Percentiles rank a stretch among this genome's conserved stretches.
Conservation (phyloP, 2,797 vertebrate genomes). For the Sebastes dallii region DNA sequence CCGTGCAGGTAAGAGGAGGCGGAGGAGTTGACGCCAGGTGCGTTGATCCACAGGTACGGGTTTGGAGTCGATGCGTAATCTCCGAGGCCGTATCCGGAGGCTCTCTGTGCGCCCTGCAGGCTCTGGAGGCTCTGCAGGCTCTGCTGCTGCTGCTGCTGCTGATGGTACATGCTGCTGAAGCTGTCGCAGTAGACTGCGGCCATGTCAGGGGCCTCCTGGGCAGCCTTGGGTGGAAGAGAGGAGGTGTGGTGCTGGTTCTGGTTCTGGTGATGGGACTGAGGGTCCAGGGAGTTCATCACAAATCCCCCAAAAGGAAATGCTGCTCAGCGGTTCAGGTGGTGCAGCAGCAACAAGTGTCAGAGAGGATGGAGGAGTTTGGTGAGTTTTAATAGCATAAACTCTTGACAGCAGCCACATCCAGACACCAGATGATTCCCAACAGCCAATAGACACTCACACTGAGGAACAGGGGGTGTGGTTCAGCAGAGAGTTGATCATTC, state of each 20-base stretch:
- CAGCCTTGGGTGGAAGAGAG: slow-evolving; percentile 83
- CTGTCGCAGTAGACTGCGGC: slow-evolving; percentile 91
- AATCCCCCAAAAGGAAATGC: slow-evolving; percentile 42
- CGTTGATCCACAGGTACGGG: slow-evolving; percentile 92
- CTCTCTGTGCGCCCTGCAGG: slow-evolving; percentile 81
- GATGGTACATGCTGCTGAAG: slow-evolving; percentile 86
- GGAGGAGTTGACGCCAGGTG: slow-evolving; percentile 83
- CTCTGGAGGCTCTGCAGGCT: slow-evolving; percentile 18
- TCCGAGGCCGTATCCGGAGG: slow-evolving; percentile 86
- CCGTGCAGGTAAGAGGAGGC: slow-evolving; percentile 86
- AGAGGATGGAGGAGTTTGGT: slow-evolving; percentile 33
- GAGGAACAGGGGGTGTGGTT: slow-evolving; percentile 63
- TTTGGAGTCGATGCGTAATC: slow-evolving; percentile 89
- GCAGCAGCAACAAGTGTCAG: slow-evolving; percentile 72
- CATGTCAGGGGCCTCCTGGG: slow-evolving; percentile 88
- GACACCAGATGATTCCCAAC: slow-evolving; percentile 13
- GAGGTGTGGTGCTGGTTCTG: slow-evolving; percentile 61
- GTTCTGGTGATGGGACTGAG: slow-evolving; percentile 76
- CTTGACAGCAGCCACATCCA: slow-evolving; percentile 46
- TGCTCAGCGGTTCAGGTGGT: slow-evolving; percentile 41
- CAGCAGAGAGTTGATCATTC: slow-evolving; percentile 15
- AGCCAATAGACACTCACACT: slow-evolving; percentile 61
- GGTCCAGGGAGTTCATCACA: slow-evolving; percentile 87
- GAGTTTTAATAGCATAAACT: slow-evolving; percentile 61
- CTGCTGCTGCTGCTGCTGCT: slow-evolving; percentile 58